These are phyloP conservation scores for Quadroppia sp. DNA, from an alignment of 2,888 invertebrate species.

Conservation along the genomic window DNA sequence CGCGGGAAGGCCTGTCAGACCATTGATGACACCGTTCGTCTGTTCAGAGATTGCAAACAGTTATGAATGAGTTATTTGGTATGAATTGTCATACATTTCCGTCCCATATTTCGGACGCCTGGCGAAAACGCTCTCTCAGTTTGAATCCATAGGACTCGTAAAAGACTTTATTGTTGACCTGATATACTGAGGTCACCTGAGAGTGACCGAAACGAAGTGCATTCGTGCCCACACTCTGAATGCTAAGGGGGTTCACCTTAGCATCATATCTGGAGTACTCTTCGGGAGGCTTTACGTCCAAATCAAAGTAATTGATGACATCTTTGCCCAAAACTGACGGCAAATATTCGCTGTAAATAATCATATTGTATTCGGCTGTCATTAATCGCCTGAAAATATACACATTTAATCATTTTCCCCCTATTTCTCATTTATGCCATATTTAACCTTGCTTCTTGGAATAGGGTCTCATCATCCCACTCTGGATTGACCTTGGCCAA, in stretches of 20 bases:
- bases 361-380: constrained; percentile 44
- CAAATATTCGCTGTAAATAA: constrained; percentile 45
- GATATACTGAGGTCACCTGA: constrained; percentile 24
- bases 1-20: constrained; percentile 5
- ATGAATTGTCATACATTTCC: constrained; percentile 19
- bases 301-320: constrained; percentile 41
- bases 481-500: constrained; percentile 64
- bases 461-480: constrained; percentile 74
- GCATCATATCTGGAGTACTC: constrained; percentile 45
- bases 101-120: constrained; percentile 24
- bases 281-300: constrained; percentile 39
- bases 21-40: constrained; percentile 39
- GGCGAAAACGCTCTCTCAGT: constrained; percentile 39
- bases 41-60: neutral
- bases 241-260: constrained; percentile 44
- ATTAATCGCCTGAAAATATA: constrained; percentile 46
- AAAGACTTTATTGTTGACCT: neutral
- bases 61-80: neutral
- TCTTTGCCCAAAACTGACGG: constrained; percentile 45
- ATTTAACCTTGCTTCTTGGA: constrained; percentile 66
- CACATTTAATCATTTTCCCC: constrained; percentile 65
- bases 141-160: constrained; percentile 31
- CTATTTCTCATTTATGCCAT: constrained; percentile 77
- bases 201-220: constrained; percentile 39
- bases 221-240: constrained; percentile 43